These are phyloP conservation scores for Orgyia antiqua DNA, from an alignment of 2,888 invertebrate species.

Conservation along the genomic window DNA sequence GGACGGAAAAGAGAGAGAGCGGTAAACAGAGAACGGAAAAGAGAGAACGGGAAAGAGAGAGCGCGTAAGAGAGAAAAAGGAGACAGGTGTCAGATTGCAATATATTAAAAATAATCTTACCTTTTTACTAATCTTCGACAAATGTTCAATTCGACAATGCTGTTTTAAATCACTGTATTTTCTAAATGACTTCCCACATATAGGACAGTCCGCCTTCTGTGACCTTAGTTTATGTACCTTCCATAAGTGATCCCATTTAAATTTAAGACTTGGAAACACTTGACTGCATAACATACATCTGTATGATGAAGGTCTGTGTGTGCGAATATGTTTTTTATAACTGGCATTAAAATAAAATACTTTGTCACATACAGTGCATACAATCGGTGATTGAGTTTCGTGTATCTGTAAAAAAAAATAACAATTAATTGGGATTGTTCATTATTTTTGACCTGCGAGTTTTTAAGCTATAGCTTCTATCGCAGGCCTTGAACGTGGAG, in stretches of 20 bases:
- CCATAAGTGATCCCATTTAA: conserved; percentile 52
- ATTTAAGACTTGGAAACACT: conserved; percentile 15
- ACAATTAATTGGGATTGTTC: neutral
- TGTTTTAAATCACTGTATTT: conserved; percentile 32
- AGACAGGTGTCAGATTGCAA: no score
- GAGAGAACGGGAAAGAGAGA: no score
- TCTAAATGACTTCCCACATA: conserved; percentile 34
- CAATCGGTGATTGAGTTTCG: conserved; percentile 12
- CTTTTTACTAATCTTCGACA: no score
- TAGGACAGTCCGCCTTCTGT: conserved; percentile 37
- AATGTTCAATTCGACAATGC: conserved; percentile 22
- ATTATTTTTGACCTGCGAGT: no score
- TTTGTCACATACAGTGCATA: conserved; percentile 29
- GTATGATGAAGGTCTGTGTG: conserved; percentile 3
- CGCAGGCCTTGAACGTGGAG: no score
- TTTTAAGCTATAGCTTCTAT: no score
- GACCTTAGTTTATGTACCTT: conserved; percentile 30
- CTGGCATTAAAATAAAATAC: conserved; percentile 20
- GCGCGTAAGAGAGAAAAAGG: no score
- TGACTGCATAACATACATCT: conserved; percentile 29
- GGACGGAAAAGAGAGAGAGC: no score
- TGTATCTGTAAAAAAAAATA: conserved; percentile 31
- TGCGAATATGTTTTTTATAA: conserved; percentile 25
- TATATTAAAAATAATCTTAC: no score
- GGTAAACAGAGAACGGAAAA: no score